Percentiles rank a stretch among this genome's conserved stretches.
Conservation (phyloP, 2,888 invertebrate species). For the Volucella inflata region DNA sequence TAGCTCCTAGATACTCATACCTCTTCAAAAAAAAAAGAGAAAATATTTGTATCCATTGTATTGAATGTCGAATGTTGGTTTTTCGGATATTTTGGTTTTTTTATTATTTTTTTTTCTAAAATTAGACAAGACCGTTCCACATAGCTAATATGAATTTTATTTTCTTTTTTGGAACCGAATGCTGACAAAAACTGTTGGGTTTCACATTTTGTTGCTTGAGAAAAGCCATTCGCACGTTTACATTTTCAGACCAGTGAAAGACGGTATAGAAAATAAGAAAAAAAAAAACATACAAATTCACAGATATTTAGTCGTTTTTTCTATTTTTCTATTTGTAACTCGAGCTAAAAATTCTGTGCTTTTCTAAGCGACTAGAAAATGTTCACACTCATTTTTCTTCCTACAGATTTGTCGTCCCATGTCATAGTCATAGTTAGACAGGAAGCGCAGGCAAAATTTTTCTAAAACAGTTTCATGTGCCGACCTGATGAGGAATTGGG, state of each 20-base stretch:
- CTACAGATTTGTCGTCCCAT: slow-evolving; percentile 19
- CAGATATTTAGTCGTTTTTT: slow-evolving; percentile 56
- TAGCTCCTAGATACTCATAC: slow-evolving; percentile 19
- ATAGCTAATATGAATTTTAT: slow-evolving; percentile 61
- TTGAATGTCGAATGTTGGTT: slow-evolving; percentile 71
- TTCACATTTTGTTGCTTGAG: slow-evolving; percentile 36
- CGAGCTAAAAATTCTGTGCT: slow-evolving; percentile 52
- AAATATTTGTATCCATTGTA: slow-evolving; percentile 60
- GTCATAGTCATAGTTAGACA: slow-evolving; percentile 24
- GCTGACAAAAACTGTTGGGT: slow-evolving; percentile 45
- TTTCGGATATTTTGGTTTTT: slow-evolving; percentile 25
- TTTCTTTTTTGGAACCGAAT: slow-evolving; percentile 65
- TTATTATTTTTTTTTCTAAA: slow-evolving; percentile 56
- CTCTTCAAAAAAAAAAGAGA: slow-evolving; percentile 23
- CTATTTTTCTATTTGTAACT: slow-evolving; percentile 72
- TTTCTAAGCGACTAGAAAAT: slow-evolving; percentile 32
- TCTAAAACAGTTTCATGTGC: slow-evolving; percentile 39
- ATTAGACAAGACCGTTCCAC: slow-evolving; percentile 70
- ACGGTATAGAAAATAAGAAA: not conserved
- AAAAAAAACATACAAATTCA: slow-evolving; percentile 15
- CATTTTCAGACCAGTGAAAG: slow-evolving; percentile 24
- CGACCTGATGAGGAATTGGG: slow-evolving; percentile 60
- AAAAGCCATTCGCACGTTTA: slow-evolving; percentile 39
- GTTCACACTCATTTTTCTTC: slow-evolving; percentile 27
- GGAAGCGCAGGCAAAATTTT: slow-evolving; percentile 35